Conservation (phyloP, 2,113 vertebrate species). For the Pituophis catenifer region DNA sequence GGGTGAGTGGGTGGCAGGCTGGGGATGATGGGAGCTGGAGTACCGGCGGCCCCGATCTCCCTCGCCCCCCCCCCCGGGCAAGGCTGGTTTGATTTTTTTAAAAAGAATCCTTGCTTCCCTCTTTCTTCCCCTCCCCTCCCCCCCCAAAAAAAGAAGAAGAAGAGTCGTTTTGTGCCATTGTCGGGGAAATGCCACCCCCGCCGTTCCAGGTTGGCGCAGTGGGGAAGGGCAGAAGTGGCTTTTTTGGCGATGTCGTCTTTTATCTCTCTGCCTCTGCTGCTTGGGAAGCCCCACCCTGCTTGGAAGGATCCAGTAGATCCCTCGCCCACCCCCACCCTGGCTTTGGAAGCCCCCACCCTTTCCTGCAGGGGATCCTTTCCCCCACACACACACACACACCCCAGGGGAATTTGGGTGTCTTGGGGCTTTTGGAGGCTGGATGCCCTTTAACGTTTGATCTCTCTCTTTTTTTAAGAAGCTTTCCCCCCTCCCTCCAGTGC, state of each 20-base stretch:
- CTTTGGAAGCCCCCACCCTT: neutral
- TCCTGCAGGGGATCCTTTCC: neutral
- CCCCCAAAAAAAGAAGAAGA: neutral
- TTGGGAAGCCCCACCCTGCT: neutral
- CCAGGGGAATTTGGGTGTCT: too few species aligned
- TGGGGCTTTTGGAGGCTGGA: neutral
- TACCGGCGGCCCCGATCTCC: neutral
- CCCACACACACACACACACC: too few species aligned
- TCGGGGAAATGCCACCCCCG: neutral
- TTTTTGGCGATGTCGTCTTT: neutral
- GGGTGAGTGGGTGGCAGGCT: neutral
- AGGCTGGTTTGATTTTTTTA: neutral
- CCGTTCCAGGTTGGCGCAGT: neutral
- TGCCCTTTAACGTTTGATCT: neutral
- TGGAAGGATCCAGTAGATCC: neutral
- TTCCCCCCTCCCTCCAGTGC: too few species aligned
- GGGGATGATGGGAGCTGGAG: neutral
- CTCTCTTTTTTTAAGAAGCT: neutral
- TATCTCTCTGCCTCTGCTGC: neutral
- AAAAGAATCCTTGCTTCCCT: neutral
- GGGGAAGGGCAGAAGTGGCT: neutral
- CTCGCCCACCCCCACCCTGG: neutral
- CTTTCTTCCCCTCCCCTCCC: neutral
- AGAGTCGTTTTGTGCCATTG: neutral
- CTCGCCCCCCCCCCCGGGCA: too few species aligned